These are phyloP conservation scores for Erebia ligea DNA, from an alignment of 2,888 invertebrate species.

Conservation along the genomic window DNA sequence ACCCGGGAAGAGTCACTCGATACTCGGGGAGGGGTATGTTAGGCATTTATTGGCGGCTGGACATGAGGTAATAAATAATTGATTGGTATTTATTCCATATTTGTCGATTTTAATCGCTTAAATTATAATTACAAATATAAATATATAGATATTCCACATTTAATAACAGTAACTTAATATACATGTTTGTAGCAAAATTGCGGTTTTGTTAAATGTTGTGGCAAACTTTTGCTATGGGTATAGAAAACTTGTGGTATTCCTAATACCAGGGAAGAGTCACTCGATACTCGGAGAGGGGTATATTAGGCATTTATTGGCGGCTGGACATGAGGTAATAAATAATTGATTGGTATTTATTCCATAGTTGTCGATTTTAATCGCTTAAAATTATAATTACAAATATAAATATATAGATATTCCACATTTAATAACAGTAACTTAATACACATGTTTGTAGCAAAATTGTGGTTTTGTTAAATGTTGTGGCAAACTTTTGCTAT, in stretches of 20 bases:
- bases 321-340: constrained; percentile 42
- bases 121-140: no score
- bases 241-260: constrained; percentile 42
- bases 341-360: neutral
- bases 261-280: constrained; percentile 44
- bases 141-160: no score
- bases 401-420: no score
- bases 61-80: constrained; percentile 37
- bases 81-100: no score
- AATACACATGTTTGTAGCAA: no score
- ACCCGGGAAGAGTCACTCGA: constrained; percentile 43
- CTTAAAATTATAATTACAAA: no score
- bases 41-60: constrained; percentile 39
- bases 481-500: constrained; percentile 26
- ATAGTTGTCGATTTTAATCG: no score
- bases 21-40: constrained; percentile 41
- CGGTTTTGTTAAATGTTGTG: neutral
- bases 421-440: no score
- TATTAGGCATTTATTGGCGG: constrained; percentile 38
- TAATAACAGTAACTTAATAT: no score
- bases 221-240: constrained; percentile 30
- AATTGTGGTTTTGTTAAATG: neutral
- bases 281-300: constrained; percentile 42
- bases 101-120: no score
- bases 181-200: no score